Evolutionary conservation across 2,797 vertebrate species (phyloP).

Genomic region (Halcyon smyrnensis): DNA sequence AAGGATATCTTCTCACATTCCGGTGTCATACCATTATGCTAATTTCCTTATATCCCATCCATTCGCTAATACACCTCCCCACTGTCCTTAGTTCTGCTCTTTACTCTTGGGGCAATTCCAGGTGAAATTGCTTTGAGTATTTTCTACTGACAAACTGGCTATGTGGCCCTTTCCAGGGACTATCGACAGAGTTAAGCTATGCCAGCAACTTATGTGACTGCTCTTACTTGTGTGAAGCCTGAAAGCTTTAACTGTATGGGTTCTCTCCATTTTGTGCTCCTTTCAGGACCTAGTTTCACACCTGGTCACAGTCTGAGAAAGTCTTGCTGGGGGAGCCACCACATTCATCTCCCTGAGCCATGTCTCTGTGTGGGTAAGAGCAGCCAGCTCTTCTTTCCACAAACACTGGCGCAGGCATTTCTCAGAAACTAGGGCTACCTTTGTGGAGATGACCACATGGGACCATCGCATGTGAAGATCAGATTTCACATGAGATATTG

Average conservation of each 20-base stretch:
- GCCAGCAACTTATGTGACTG: neutral
- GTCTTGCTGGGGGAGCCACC: neutral
- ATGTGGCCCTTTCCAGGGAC: neutral
- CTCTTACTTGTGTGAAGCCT: neutral
- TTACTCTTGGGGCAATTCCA: neutral
- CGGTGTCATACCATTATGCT: neutral
- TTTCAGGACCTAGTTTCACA: neutral
- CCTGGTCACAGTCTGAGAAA: neutral
- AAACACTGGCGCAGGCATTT: neutral
- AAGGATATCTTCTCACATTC: neutral
- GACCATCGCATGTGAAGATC: rapidly evolving
- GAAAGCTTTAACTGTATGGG: rapidly evolving
- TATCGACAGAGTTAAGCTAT: neutral
- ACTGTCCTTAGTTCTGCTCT: neutral
- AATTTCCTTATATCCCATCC: neutral
- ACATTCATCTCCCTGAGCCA: rapidly evolving
- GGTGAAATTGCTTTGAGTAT: neutral
- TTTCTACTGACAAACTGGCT: neutral
- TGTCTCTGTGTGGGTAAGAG: neutral
- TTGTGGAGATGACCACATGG: neutral
- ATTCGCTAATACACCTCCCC: neutral
- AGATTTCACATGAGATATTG: neutral
- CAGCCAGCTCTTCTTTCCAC: neutral
- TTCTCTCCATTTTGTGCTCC: neutral
- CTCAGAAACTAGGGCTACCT: neutral